phyloP scores from a whole-genome alignment of 92 coral and sea anemone species.

The Paramuricea clavata region DNA sequence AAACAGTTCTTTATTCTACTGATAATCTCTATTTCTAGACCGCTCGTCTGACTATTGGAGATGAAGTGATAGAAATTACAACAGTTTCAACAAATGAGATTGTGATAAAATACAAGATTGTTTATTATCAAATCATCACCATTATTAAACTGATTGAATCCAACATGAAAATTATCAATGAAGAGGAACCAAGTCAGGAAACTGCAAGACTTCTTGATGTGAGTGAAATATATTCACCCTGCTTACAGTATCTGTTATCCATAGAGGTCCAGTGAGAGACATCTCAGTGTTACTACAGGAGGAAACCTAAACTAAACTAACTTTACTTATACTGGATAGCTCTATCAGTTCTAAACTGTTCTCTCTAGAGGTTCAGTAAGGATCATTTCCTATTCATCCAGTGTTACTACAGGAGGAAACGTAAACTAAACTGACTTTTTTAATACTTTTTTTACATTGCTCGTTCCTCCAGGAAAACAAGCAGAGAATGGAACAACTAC shows the following conservation, averaged over 20 bases:
- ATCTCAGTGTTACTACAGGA: conserved; percentile 16
- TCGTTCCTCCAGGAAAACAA: conserved; percentile 21
- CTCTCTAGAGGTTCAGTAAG: neutral
- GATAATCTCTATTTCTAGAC: neutral
- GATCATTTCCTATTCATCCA: neutral
- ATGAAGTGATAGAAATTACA: conserved; percentile 44
- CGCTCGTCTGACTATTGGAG: conserved; percentile 28
- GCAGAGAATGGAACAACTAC: conserved; percentile 38
- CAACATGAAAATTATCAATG: conserved; percentile 24
- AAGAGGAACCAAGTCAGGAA: conserved; percentile 41
- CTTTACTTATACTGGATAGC: neutral
- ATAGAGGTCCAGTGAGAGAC: neutral
- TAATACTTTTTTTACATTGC: neutral
- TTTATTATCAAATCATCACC: conserved; percentile 45
- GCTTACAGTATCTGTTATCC: neutral
- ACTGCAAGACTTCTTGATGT: conserved; percentile 46
- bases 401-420: neutral
- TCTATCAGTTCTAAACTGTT: conserved; percentile 5
- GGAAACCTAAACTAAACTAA: neutral
- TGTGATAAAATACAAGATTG: conserved; percentile 45
- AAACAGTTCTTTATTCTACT: neutral
- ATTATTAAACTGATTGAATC: conserved; percentile 29
- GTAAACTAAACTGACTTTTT: neutral
- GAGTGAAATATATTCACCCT: neutral
- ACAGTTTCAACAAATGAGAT: conserved; percentile 38